Evolutionary conservation across 1,140 invertebrate genomes (phyloP), one percentile per base, ranked within the genome.

Genomic region (Eumaeus atala): DNA sequence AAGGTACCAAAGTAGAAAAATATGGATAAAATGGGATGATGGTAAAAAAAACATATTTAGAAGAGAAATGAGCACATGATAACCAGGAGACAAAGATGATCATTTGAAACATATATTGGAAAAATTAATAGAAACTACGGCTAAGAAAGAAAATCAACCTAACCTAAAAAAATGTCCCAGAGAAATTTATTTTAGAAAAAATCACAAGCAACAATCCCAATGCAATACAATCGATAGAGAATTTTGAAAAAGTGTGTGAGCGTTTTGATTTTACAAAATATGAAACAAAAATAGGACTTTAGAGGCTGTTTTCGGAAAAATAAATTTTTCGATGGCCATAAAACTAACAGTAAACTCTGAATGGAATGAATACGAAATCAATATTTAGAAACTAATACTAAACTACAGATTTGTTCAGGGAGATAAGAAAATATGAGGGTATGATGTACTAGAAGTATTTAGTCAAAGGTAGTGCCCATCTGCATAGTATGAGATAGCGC

Each of bases 1-100:
- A 61, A 61, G 59, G 51, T 28, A 61, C 54, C 59, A 65, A 59
- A 61, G 44, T 54, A 61, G 63, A 57, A 65, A 59, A 57, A 59
- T 65, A 53, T 65, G 63, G 59, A 59, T 65, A n/a, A n/a, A n/a
- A n/a, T n/a, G n/a, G n/a, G n/a, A n/a, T n/a, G n/a, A n/a, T n/a
- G n/a, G n/a, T n/a, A n/a, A n/a, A n/a, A n/a, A n/a, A n/a, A n/a
- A n/a, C n/a, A n/a, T n/a, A n/a, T n/a, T n/a, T n/a, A n/a, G n/a
- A n/a, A n/a, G n/a, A n/a, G n/a, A n/a, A n/a, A 53, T 56, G 16
- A 51, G 7, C 28, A 48, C 10, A 54, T 48, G 57, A 51, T 54
- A 56, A 56, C 28, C 57, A 48, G 52, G n/a, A 48, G 58, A 57
- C 17, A 60, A 51, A 51, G 50, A 52, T 33, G 54, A 38, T 38